Conservation (phyloP, 1,140 invertebrate species). For the Drosophila asahinai region DNA sequence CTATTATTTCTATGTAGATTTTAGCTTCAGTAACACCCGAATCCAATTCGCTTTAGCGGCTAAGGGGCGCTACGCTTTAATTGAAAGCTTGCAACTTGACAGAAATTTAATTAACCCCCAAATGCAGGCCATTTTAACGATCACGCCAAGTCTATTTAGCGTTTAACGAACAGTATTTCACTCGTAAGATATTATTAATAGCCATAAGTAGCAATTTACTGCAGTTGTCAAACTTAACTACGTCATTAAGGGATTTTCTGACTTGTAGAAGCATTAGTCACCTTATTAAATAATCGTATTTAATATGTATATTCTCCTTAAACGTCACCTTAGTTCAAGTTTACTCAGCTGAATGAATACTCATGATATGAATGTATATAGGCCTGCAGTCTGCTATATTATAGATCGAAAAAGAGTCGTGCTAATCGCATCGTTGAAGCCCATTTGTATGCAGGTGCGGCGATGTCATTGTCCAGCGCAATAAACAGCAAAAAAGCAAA, state of each 20-base stretch:
- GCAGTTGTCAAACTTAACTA: not conserved
- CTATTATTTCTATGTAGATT: too few relatives aligned
- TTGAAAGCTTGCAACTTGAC: not conserved
- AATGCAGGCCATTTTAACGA: not conserved
- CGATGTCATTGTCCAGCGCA: constrained; percentile 34
- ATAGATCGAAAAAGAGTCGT: constrained; percentile 6
- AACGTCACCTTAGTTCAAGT: constrained; percentile 29
- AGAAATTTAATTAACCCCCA: constrained; percentile 12
- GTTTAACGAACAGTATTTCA: constrained; percentile 1
- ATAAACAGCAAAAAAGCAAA: not conserved
- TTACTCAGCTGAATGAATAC: constrained; percentile 6
- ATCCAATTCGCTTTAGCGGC: not conserved
- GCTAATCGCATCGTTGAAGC: constrained; percentile 13
- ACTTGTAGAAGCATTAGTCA: not conserved
- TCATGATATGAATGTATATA: constrained; percentile 9
- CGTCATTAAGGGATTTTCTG: constrained; percentile 9
- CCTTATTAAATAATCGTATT: not conserved
- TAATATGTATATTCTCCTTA: constrained; percentile 1
- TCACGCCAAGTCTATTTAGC: constrained; percentile 1
- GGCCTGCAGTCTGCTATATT: constrained; percentile 5
- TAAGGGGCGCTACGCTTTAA: not conserved
- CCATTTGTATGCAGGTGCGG: constrained; percentile 46
- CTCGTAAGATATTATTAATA: not conserved
- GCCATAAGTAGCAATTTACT: not conserved
- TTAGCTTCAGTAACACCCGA: too few relatives aligned